Conservation (phyloP, 2,888 invertebrate species). For the Pandemis heparana region DNA sequence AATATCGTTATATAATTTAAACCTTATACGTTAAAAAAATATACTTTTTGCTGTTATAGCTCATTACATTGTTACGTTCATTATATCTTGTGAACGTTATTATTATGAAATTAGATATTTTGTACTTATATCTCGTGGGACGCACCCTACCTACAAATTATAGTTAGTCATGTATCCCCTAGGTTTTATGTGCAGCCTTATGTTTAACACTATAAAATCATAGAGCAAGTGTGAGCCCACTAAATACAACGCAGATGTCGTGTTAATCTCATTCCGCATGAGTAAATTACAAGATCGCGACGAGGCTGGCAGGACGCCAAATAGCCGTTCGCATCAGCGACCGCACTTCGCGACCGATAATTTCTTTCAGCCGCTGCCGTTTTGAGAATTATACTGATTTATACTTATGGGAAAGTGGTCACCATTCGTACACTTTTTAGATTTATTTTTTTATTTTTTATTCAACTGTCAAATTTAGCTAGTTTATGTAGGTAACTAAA, state of each 20-base stretch:
- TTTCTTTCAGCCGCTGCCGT: constrained; percentile 62
- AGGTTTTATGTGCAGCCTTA: background rate
- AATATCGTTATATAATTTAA: too few species aligned
- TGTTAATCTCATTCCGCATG: constrained; percentile 75
- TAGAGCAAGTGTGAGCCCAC: constrained; percentile 57
- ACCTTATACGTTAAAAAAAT: background rate
- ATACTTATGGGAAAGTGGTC: too few species aligned
- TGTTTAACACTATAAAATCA: constrained; percentile 3
- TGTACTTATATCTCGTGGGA: too few species aligned
- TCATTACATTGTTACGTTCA: too few species aligned
- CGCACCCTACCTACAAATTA: too few species aligned
- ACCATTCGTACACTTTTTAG: too few species aligned
- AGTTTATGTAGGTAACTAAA: too few species aligned
- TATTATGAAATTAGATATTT: too few species aligned
- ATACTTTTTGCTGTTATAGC: too few species aligned
- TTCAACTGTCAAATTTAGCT: too few species aligned
- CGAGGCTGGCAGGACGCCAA: constrained; percentile 71
- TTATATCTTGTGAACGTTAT: too few species aligned
- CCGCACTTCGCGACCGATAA: constrained; percentile 69
- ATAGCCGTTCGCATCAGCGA: constrained; percentile 71
- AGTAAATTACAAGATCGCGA: constrained; percentile 77
- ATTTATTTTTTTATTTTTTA: too few species aligned
- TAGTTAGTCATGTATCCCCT: background rate
- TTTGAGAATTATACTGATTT: constrained; percentile 47
- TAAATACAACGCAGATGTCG: constrained; percentile 74